Evolutionary conservation across 1,140 invertebrate species (phyloP), one percentile per base, ranked within the genome.

Genomic region (Pogonognathellus flavescens): DNA sequence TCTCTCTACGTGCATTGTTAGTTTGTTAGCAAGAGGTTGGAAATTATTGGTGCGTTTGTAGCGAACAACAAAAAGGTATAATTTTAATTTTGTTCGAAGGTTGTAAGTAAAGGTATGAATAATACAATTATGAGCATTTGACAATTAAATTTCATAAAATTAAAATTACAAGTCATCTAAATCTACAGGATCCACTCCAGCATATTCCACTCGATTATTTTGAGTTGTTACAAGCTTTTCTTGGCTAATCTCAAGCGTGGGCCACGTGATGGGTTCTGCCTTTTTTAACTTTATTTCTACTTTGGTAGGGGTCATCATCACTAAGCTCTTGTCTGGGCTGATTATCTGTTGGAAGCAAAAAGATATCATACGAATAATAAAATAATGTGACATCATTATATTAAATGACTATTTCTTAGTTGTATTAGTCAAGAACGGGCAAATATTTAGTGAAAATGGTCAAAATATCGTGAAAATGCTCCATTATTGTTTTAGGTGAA

Each of bases 201-300:
- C 84, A 62, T 70, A 84, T 4, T 80, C 59, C 41, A 81, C 80
- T 18, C 83, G 80, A 16, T 70, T 57, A 41, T 72, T 80, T 50
- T 41, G 18, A 31, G 80, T 60, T 22, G n/a, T 55, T 84, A 83
- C 55, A 50, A 50, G 86, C 81, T 80, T 89, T 57, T 16, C 49
- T 86, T 92, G 91, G 4, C 94, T 93, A 88, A 95, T 93, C 89
- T 95, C 93, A 11, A 97, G 90, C 87, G 94, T 94, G 3, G 92
- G 89, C 98, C 98, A 99, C 72, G 93, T 93, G 20, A 94, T 94
- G 3, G 94, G 92, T 89, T 97, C 95, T 0, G 93, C 94, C 92
- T 99, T 99, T 86, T 94, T 95, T 89, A 99, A 90, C 89, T 95
- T 97, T 13, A 99, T 95, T 92, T 99, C 98, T 20, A 99, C 94